Evolutionary conservation across 2,888 invertebrate genomes (phyloP), one percentile per base, ranked within the genome.

Genomic region (Agrotis ipsilon): DNA sequence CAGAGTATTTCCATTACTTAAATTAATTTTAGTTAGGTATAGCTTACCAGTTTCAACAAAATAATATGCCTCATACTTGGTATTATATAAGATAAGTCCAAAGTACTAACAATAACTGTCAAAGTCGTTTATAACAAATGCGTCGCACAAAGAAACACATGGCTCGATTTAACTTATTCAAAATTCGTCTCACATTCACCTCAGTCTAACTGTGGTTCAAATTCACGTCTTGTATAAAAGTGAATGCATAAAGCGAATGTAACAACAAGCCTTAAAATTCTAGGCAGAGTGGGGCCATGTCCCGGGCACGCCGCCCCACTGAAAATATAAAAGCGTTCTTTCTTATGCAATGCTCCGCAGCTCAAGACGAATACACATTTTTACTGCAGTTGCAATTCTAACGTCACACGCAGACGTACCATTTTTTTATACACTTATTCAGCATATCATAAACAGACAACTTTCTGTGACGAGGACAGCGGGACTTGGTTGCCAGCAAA

Each of bases 301-400:
- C 74, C 61, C 76, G 61, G 72, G 63, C 75, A 72, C 58, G 80
- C 80, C 63, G 39, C 73, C 73, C 70, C 81, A 77, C 86, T 86
- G 86, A 85, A 89, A 90, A 90, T 89, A 89, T 89, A 89, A 90
- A 89, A 87, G 87, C 84, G 73, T 84, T 70, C 78, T 88, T 89
- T 87, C 89, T 89, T 89, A 90, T 89, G 88, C 89, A 88, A 76
- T 81, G 81, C 75, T 76, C 80, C 78, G 73, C 81, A 81, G 64
- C 80, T 83, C 81, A 84, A 86, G 84, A 87, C 83, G 85, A 84
- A 87, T 85, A 86, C 81, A 87, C 86, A 88, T 88, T 87, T 87
- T 86, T 83, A 87, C 88, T 86, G 87, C 82, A 84, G 86, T 87
- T 86, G 86, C 89, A 78, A 86, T 88, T 89, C 82, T 84, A 70